phyloP scores from a whole-genome alignment of 2,113 vertebrate species.

The Spheniscus mendiculus region DNA sequence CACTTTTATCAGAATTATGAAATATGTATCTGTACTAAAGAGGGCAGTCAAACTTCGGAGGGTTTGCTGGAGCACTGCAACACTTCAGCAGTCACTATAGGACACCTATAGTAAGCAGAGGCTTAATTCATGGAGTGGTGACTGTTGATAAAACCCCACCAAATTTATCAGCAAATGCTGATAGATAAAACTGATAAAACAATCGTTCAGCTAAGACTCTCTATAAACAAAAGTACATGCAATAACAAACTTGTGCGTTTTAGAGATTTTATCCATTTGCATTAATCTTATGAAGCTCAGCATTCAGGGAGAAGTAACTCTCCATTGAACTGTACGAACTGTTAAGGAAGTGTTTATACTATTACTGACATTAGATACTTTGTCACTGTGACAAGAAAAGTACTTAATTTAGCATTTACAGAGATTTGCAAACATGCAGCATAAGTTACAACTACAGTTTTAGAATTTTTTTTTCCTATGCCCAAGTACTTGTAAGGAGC shows the following conservation, averaged over 20 bases:
- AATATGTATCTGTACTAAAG: background rate
- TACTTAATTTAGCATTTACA: background rate
- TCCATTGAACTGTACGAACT: background rate
- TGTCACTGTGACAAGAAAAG: background rate
- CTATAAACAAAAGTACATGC: slow-evolving; percentile 29
- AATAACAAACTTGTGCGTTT: slow-evolving; percentile 16
- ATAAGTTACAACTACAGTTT: background rate
- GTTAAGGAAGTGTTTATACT: background rate
- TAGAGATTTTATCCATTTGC: slow-evolving; percentile 5
- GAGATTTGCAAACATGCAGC: background rate
- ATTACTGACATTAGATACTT: background rate
- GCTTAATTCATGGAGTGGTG: slow-evolving; percentile 16
- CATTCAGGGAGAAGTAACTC: slow-evolving; percentile 20
- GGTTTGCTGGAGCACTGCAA: background rate
- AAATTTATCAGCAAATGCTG: slow-evolving; percentile 53
- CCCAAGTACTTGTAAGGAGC: background rate
- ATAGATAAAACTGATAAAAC: slow-evolving; percentile 52
- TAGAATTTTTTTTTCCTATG: background rate
- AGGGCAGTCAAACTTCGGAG: background rate
- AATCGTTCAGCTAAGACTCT: background rate
- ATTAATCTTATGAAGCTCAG: slow-evolving; percentile 10
- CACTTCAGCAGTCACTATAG: slow-evolving; percentile 26
- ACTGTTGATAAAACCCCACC: slow-evolving; percentile 40
- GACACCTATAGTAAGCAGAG: slow-evolving; percentile 27
- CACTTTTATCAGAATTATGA: background rate